A percentile compares a stretch with the other conserved stretches of the same genome.
These are phyloP conservation scores for Nylanderia fulva DNA, from an alignment of 1,140 invertebrate genomes.

Conservation along the genomic window DNA sequence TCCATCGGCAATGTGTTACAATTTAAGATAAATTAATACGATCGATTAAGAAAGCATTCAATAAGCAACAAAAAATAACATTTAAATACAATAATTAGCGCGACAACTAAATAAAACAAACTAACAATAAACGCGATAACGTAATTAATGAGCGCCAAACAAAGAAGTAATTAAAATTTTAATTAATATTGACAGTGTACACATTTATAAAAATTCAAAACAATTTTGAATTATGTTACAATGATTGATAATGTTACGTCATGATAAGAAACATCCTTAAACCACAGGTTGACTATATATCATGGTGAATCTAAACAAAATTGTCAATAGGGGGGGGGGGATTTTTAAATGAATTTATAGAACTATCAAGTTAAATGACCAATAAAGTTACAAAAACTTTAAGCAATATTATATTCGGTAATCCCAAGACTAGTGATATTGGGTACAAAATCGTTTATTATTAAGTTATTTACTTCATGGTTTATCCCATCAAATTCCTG, in stretches of 20 bases:
- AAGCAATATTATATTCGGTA: neutral
- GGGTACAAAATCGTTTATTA: neutral
- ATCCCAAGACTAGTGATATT: neutral
- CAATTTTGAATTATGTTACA: slow-evolving; percentile 12
- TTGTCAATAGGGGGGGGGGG: neutral
- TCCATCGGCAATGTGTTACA: too few relatives aligned
- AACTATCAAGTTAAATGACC: neutral
- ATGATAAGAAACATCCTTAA: neutral
- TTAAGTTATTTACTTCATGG: neutral
- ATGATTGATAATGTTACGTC: slow-evolving; percentile 1
- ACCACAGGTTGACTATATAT: neutral
- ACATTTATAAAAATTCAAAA: neutral
- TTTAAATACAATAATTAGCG: too few relatives aligned
- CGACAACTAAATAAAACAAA: too few relatives aligned
- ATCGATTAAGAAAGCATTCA: too few relatives aligned
- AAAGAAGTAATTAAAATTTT: slow-evolving; percentile 11
- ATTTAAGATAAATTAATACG: too few relatives aligned
- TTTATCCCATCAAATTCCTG: slow-evolving; percentile 7
- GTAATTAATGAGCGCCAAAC: too few relatives aligned
- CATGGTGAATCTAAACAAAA: neutral
- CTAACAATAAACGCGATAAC: too few relatives aligned
- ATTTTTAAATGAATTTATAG: neutral
- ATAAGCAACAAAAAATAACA: too few relatives aligned
- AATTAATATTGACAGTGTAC: neutral
- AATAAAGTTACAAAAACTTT: slow-evolving; percentile 10